Evolutionary conservation across 1,140 invertebrate species (phyloP).

Genomic region (Camponotus pennsylvanicus): DNA sequence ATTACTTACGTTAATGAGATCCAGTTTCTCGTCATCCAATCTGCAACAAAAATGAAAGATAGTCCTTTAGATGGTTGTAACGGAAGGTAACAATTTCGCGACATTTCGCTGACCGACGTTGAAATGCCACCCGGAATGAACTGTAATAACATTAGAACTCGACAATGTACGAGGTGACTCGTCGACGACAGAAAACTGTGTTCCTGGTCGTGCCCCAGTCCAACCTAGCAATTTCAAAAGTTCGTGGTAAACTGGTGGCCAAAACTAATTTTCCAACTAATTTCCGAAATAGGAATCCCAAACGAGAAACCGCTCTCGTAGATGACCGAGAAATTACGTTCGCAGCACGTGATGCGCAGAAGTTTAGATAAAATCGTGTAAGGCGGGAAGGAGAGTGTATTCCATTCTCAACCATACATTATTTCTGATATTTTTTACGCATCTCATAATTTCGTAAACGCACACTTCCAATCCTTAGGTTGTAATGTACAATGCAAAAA

Average conservation of each 20-base stretch:
- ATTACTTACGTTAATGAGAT: constrained; percentile 94
- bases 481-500: background rate
- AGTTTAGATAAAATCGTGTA: constrained; percentile 10
- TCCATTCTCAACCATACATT: constrained; percentile 1
- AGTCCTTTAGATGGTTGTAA: constrained; percentile 40
- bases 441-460: too few species aligned
- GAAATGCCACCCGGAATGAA: constrained; percentile 55
- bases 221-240: constrained; percentile 72
- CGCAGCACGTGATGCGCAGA: background rate
- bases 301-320: constrained; percentile 64
- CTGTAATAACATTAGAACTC: constrained; percentile 52
- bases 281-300: constrained; percentile 78
- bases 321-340: constrained; percentile 62
- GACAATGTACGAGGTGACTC: constrained; percentile 39
- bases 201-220: constrained; percentile 21
- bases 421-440: background rate
- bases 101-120: constrained; percentile 37
- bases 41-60: constrained; percentile 88
- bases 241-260: constrained; percentile 67
- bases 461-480: background rate
- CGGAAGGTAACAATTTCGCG: constrained; percentile 59
- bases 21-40: constrained; percentile 92
- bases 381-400: background rate
- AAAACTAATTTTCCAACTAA: constrained; percentile 80
- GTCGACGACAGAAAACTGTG: constrained; percentile 57